Conservation (phyloP, 2,888 invertebrate genomes). For the Noctua janthina region DNA sequence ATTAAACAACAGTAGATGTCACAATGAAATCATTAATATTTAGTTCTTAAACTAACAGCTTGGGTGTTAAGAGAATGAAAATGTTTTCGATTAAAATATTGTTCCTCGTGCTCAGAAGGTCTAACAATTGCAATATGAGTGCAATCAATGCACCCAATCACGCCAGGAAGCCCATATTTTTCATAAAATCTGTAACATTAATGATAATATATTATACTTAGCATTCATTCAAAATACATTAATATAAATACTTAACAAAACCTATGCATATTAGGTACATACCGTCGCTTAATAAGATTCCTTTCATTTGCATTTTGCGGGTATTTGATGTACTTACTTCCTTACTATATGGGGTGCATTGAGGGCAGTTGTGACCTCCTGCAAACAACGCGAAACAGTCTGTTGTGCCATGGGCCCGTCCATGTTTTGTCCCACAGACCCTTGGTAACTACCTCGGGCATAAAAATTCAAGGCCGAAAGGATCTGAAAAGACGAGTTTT, state of each 20-base stretch:
- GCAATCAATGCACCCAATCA: background rate
- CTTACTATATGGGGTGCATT: conserved; percentile 40
- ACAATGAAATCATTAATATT: background rate
- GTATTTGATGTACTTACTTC: conserved; percentile 54
- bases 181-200: conserved; percentile 5
- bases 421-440: background rate
- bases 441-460: conserved; percentile 1
- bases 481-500: background rate
- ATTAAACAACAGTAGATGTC: too few species aligned
- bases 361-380: background rate
- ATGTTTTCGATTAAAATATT: conserved; percentile 8
- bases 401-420: conserved; percentile 3
- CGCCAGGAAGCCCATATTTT: background rate
- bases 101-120: background rate
- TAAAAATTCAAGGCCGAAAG: background rate
- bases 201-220: background rate
- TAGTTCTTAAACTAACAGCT: conserved; percentile 3
- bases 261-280: background rate
- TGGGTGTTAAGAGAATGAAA: background rate
- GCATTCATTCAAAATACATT: background rate
- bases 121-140: conserved; percentile 3
- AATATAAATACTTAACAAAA: background rate
- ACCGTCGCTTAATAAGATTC: conserved; percentile 12
- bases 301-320: conserved; percentile 41
- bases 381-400: background rate